Evolutionary conservation across 2,113 vertebrate genomes (phyloP).

Genomic region (Martes martes): DNA sequence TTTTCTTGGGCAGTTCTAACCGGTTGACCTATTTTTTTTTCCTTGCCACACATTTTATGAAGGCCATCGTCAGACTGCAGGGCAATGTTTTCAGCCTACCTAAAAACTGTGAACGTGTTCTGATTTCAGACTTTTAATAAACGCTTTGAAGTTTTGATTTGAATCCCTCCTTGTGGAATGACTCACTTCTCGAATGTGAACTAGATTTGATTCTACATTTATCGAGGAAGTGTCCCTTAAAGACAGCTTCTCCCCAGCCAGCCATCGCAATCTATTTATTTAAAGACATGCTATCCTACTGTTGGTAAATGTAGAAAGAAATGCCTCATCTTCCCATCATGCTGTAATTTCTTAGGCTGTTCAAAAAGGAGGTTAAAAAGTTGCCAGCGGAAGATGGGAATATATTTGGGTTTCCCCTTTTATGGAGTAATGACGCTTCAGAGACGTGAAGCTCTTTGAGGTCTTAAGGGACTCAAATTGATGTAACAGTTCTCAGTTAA

Average conservation of each 20-base stretch:
- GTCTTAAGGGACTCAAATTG: background rate
- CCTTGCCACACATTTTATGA: background rate
- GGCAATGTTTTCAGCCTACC: background rate
- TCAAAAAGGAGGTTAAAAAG: conserved; percentile 19
- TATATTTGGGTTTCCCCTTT: background rate
- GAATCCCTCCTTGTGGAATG: background rate
- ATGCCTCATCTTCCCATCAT: background rate
- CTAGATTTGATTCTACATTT: conserved; percentile 50
- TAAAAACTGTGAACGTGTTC: background rate
- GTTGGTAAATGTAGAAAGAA: background rate
- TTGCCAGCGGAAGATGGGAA: background rate
- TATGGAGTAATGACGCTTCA: background rate
- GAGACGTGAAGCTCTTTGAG: background rate
- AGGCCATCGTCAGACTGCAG: background rate
- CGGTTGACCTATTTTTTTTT: background rate
- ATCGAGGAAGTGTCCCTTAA: background rate
- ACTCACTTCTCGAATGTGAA: conserved; percentile 1
- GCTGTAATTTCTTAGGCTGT: background rate
- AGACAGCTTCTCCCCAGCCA: background rate
- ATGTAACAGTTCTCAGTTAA: too few relatives aligned
- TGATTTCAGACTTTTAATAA: conserved; percentile 21
- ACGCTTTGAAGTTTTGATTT: background rate
- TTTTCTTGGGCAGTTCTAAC: background rate
- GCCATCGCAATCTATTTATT: conserved; percentile 1
- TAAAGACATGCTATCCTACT: background rate